Base-by-base conservation (phyloP, 2,113 vertebrate genomes). In the Salvator merianae region DNA sequence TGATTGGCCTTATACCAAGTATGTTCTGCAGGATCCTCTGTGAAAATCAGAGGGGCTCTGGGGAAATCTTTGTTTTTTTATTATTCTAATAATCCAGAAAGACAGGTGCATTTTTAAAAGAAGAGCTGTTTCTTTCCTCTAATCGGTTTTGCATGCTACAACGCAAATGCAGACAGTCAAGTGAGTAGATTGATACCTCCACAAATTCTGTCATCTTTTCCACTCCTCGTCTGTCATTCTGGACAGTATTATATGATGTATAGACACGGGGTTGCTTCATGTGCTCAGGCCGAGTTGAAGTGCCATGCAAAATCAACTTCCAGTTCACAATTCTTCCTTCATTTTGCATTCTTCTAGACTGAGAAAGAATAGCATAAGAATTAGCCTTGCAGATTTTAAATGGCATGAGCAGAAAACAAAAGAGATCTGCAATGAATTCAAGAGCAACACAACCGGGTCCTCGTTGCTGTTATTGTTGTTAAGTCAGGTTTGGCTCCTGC, bases 301-400 rank as follows among this genome's bases (percentile, higher is more conserved):
- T 99, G 62, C 99, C 99, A 1, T 99, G 99, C 82, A 99, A 96
- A 90, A 99, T 98, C 93, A 99, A 55, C 90, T 98, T 99, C 99
- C 99, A 99, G 69, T 91, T 98, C 84, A 99, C 91, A 87, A 99
- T 98, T 84, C 97, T 96, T 6, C 99, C 99, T 89, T 99, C 96
- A 40, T 99, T 99, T 93, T 99, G 96, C 91, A 98, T 96, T 81
- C 97, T 96, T 71, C 97, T 98, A 22, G 99, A 99, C 99, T 99
- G 82, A 82, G 47, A 50, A 76, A 84, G 30, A 94, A 90, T 30
- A 66, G 24, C 14, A 24, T 65, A 63, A 78, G 8, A 0, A 28
- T 3, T 47, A 10, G 24, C 22, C 70, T 76, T 86, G 59, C 47
- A 77, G 66, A 66, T 1, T 80, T 38, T 26, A 82, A 12, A 53